A percentile compares a stretch with the other conserved stretches of the same genome.
phyloP scores from a whole-genome alignment of 2,888 invertebrate species.

The Hipparchia sbordonii region DNA sequence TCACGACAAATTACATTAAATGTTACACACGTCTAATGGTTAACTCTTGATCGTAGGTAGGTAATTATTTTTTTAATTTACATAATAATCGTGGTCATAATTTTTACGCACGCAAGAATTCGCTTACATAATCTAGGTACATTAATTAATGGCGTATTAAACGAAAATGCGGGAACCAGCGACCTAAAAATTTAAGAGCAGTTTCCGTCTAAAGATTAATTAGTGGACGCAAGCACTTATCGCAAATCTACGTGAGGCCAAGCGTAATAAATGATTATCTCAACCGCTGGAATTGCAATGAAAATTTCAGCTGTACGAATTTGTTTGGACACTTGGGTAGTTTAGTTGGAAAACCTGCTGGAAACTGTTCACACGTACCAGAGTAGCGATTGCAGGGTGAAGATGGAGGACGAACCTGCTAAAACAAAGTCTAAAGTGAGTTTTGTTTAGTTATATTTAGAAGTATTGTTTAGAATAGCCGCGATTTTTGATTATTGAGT shows the following conservation, averaged over 20 bases:
- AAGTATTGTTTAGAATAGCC: background rate
- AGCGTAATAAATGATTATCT: slow-evolving; percentile 74
- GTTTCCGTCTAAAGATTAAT: slow-evolving; percentile 72
- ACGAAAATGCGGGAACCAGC: slow-evolving; percentile 58
- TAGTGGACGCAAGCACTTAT: slow-evolving; percentile 72
- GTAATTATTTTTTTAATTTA: background rate
- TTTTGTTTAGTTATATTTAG: slow-evolving; percentile 23
- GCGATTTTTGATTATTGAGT: background rate
- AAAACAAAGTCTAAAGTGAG: slow-evolving; percentile 61
- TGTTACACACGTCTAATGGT: no score
- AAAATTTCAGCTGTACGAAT: slow-evolving; percentile 62
- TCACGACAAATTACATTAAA: no score
- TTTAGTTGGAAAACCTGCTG: slow-evolving; percentile 61
- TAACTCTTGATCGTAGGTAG: no score
- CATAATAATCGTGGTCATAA: background rate
- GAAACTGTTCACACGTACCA: slow-evolving; percentile 60
- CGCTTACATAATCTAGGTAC: slow-evolving; percentile 12
- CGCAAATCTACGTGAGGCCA: slow-evolving; percentile 72
- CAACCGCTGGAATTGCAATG: slow-evolving; percentile 64
- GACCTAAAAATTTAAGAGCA: slow-evolving; percentile 68
- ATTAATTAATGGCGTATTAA: slow-evolving; percentile 7
- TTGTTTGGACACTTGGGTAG: slow-evolving; percentile 37
- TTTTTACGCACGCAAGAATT: background rate
- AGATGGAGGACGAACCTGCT: slow-evolving; percentile 38
- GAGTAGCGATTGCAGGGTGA: slow-evolving; percentile 45